Evolutionary conservation across 2,888 invertebrate species (phyloP), one percentile per base, ranked within the genome.

Genomic region (Ichneumon xanthorius): DNA sequence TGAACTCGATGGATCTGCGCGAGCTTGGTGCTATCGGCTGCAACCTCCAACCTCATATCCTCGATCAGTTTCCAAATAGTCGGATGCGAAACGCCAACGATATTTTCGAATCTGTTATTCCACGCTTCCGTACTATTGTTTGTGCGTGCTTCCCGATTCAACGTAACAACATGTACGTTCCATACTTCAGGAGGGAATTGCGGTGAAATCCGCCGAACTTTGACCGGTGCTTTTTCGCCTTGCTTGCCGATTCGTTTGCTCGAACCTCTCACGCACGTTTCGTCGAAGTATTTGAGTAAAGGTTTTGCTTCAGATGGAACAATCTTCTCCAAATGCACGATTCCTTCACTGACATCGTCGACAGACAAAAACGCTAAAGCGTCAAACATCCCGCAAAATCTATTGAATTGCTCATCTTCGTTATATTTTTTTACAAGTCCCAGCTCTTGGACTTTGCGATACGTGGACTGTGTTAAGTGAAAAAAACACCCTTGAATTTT

Each of bases 91-190:
- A 33, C 48, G 2, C 65, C 65, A 0, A 80, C 71, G n/a, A 80
- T 19, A 50, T 50, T 65, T 4, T 50, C 45, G 19, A 80, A 80
- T 0, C 72, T 55, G 45, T 80, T 80, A 22, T 80, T 80, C 80
- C 80, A 80, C n/a, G 37, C 80, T 63, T 72, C 80, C 63, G 72
- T 80, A 19, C 50, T 65, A 22, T 80, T 80, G 33, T 80, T 71
- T 4, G 71, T 80, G 6, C 80, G 70, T 0, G 50, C 45, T 9
- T 48, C 50, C 6, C 19, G 37, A 19, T 80, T 72, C 1, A 72
- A 40, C 6, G 61, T 71, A 11, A 37, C 63, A 72, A 37, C 50
- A 48, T 80, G 72, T 16, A 80, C 80, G 26, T 65, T 71, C 63
- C 80, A 80, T 16, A 40, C 55, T 53, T 71, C 37, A 14, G 63